Evolutionary conservation across 2,113 vertebrate genomes (phyloP), one percentile per base, ranked within the genome.

Genomic region (Plestiodon gilberti): DNA sequence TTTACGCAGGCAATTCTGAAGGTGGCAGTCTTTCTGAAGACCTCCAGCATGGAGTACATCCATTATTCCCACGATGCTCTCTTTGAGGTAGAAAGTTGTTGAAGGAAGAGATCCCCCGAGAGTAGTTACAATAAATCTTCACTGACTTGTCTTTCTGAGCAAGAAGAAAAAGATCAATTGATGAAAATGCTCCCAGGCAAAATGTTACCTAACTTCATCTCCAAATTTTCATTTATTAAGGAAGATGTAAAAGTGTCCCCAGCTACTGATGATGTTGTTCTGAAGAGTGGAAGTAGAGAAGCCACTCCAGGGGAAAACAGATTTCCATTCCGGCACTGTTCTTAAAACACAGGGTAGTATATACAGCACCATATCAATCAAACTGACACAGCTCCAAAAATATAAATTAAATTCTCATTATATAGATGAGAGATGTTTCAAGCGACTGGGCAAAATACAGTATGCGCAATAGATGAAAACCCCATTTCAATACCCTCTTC

Each of bases 81-180:
- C 93, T 95, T 94, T 94, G 94, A 95, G 73, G 30, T 83, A 62
- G 85, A 87, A 78, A 89, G 88, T 90, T 94, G 94, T 89, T 89
- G 67, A 94, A 88, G 10, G 35, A 83, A 17, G 17, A 89, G 65
- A 64, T 87, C 92, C 94, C 93, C 82, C 82, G 89, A 93, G 85
- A 95, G 35, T 74, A 90, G 78, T 90, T 93, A 86, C 65, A 94
- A 93, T 94, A 96, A 94, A 95, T 96, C 91, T 95, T 93, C 89
- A 86, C 85, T 92, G 90, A 91, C 79, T 94, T 91, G 57, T 89
- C 91, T 96, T 95, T 94, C 73, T 88, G 96, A 93, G 81, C 76
- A 94, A 88, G 78, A 87, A 93, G 88, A 93, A 89, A 94, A 91
- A 95, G 94, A 93, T 90, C 85, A 59, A 91, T 83, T 93, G 94